phyloP scores from a whole-genome alignment of 2,797 vertebrate genomes.

The Tapera naevia region DNA sequence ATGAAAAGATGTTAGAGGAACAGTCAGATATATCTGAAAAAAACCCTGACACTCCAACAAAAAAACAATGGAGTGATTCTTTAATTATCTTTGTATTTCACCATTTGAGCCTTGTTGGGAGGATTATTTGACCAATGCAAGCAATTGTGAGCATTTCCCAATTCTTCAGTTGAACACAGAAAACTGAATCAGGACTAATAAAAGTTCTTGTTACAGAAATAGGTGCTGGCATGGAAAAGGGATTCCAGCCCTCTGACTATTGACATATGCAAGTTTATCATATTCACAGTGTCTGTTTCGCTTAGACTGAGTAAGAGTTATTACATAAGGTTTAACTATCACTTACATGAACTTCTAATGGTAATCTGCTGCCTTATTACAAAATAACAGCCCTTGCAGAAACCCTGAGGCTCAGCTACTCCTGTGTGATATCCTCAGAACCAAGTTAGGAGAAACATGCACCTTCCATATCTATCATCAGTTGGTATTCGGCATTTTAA shows the following conservation, averaged over 20 bases:
- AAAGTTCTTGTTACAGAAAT: slow-evolving; percentile 32
- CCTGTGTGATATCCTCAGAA: not conserved
- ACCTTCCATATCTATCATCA: not conserved
- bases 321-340: not conserved
- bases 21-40: not conserved
- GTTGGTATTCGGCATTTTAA: not conserved
- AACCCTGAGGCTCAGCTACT: not conserved
- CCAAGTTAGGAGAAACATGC: not conserved
- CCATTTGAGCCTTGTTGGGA: not conserved
- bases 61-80: not conserved
- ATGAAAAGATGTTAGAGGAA: not conserved
- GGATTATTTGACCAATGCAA: not conserved
- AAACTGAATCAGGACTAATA: slow-evolving; percentile 9
- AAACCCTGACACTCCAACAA: not conserved
- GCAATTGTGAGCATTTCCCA: not conserved
- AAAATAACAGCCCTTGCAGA: not conserved
- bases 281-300: not conserved
- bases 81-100: not conserved
- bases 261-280: not conserved
- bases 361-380: not conserved
- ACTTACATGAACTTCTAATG: not conserved
- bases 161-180: not conserved
- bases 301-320: not conserved
- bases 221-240: slow-evolving; percentile 9
- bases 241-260: not conserved